Base-by-base conservation (phyloP, 2,888 invertebrate genomes). In the Phytoseiulus persimilis region DNA sequence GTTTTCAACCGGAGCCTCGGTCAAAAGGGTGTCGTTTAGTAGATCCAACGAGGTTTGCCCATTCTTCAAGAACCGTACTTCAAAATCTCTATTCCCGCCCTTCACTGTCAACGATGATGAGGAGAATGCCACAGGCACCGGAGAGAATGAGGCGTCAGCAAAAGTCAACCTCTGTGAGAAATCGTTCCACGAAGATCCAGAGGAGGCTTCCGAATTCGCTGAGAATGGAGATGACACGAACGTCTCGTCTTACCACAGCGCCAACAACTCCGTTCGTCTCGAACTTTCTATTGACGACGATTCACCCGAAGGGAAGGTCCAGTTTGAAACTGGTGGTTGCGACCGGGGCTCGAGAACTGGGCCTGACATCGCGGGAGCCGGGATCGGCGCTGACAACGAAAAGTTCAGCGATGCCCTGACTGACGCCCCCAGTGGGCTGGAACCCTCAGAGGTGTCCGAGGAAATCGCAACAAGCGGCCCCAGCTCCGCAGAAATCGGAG, bases 1-100 rank as follows among this genome's bases (percentile, higher is more conserved):
- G 33, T 33, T 87, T 6, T 87, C 87, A 0, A 87, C 87, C 32
- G 87, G 87, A 11, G 87, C 87, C 87, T 87, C 87, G 87, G 87
- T 32, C 6, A 87, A 87, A 87, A 18, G 33, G 33, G 87, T 87
- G 33, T 87, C 87, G n/a, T 87, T 87, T 23, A 87, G 87, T 11
- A 33, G 87, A 9, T 33, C 87, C 28, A 87, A 87, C 33, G 87
- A 87, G 23, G 87, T 87, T 23, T 87, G 87, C 33, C 31, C 87
- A n/a, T 87, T 39, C 87, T 23, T 39, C 28, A 87, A 87, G 33
- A 33, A 87, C 23, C 87, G 39, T 28, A 87, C 87, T 6, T 32
- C 87, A 9, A 87, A 87, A 33, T 87, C 87, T 0, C 87, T 87
- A 0, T 87, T 87, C 87, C 87, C 87, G 0, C 87, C 87, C 11